Percentiles rank a stretch among this genome's conserved stretches.
These are phyloP conservation scores for Sorex fumeus DNA, from an alignment of 2,113 vertebrate species.

Conservation along the genomic window DNA sequence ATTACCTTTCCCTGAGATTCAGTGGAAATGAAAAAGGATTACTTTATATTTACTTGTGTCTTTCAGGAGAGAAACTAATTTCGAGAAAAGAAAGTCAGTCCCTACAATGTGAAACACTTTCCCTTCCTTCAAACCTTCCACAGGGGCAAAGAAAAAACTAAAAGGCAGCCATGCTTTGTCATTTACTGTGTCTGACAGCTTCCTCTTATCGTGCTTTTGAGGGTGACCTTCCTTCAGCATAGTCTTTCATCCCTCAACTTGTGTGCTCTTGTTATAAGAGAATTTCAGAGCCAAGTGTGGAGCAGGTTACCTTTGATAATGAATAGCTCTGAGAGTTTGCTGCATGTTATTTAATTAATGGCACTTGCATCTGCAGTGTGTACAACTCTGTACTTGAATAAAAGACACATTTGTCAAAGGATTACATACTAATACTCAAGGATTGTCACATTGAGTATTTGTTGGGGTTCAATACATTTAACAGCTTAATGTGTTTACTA, in stretches of 20 bases:
- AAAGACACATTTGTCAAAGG: slow-evolving; percentile 66
- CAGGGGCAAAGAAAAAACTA: background rate
- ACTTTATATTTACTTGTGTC: slow-evolving; percentile 66
- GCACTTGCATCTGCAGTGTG: slow-evolving; percentile 71
- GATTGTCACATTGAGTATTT: slow-evolving; percentile 43
- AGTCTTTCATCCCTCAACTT: background rate
- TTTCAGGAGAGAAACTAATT: slow-evolving; percentile 76
- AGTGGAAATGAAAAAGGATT: slow-evolving; percentile 77
- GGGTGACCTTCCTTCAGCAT: slow-evolving; percentile 69
- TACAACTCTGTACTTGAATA: slow-evolving; percentile 56
- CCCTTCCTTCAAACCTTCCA: background rate
- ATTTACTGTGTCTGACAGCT: slow-evolving; percentile 48
- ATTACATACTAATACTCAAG: slow-evolving; percentile 67
- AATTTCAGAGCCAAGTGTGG: slow-evolving; percentile 44
- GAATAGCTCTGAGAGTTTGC: slow-evolving; percentile 75
- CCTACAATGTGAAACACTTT: slow-evolving; percentile 17
- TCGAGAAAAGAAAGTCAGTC: slow-evolving; percentile 59
- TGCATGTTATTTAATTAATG: slow-evolving; percentile 81
- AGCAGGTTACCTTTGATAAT: slow-evolving; percentile 68
- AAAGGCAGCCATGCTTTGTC: slow-evolving; percentile 30
- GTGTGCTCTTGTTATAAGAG: background rate
- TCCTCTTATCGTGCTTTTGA: background rate
- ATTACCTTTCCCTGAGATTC: slow-evolving; percentile 51
- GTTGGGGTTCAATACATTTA: slow-evolving; percentile 41
- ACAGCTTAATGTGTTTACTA: slow-evolving; percentile 35